These are phyloP conservation scores for Pseudocheirus occidentalis DNA, from an alignment of 2,797 vertebrate species.

Conservation along the genomic window DNA sequence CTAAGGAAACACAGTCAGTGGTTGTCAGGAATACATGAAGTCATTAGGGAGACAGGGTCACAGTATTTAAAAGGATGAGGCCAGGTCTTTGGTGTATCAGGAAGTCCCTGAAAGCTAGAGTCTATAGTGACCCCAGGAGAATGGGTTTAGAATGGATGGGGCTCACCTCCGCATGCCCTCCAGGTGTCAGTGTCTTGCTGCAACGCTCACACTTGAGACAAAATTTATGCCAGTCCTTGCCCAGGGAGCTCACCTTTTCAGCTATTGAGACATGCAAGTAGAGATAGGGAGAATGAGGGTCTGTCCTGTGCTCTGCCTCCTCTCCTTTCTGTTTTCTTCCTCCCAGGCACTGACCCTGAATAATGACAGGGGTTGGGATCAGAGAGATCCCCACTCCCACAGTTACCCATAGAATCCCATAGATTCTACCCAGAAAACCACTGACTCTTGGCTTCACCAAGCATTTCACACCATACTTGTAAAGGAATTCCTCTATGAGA, in stretches of 20 bases:
- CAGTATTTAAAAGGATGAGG: background rate
- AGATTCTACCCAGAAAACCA: background rate
- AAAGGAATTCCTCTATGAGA: background rate
- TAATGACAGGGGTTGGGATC: background rate
- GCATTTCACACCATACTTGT: background rate
- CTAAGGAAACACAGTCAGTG: background rate
- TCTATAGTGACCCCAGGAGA: too few relatives aligned
- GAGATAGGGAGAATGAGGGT: background rate
- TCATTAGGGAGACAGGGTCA: background rate
- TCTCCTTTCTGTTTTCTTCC: background rate
- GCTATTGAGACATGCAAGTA: constrained; percentile 80
- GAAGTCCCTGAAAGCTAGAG: background rate
- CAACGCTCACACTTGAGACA: constrained; percentile 98
- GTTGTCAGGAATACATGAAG: background rate
- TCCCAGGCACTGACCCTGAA: background rate
- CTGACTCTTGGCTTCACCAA: background rate
- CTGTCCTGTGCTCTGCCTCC: background rate
- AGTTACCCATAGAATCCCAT: background rate
- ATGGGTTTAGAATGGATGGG: background rate
- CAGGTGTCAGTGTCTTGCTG: constrained; percentile 94
- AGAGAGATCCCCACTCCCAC: background rate
- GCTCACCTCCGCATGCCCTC: constrained; percentile 95
- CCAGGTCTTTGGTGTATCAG: background rate
- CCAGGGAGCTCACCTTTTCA: constrained; percentile 97
- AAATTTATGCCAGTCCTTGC: constrained; percentile 98